Evolutionary conservation across 2,113 vertebrate genomes (phyloP).

Genomic region (Macaca mulatta): DNA sequence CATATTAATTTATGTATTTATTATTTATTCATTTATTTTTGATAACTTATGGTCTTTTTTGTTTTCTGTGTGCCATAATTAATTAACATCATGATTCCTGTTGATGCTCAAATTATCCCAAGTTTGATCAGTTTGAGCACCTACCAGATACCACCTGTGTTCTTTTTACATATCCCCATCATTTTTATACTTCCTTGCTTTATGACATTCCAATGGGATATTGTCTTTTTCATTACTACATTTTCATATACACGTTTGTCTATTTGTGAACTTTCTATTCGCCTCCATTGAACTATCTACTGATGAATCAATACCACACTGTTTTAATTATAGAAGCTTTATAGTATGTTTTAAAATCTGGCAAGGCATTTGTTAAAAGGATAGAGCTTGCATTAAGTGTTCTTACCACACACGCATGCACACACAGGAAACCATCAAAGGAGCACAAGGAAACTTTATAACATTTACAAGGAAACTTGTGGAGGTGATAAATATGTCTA

Average conservation of each 20-base stretch:
- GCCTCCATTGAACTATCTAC: not conserved
- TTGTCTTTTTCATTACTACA: not conserved
- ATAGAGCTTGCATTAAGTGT: not conserved
- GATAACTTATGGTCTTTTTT: not conserved
- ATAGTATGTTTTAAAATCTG: not conserved
- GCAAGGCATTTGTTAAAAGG: not conserved
- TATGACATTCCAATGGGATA: not conserved
- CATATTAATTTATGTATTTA: not conserved
- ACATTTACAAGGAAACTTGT: too few relatives aligned
- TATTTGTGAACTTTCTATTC: not conserved
- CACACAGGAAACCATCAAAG: not conserved
- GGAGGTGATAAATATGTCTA: not conserved
- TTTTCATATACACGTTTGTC: not conserved
- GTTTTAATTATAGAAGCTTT: not conserved
- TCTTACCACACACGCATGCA: not conserved
- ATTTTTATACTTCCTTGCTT: not conserved
- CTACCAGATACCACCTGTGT: not conserved
- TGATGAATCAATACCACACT: not conserved
- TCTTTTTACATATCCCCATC: not conserved
- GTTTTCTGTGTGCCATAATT: not conserved
- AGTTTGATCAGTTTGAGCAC: not conserved
- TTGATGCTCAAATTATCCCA: not conserved
- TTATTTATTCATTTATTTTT: conserved; percentile 13
- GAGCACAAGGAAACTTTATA: not conserved
- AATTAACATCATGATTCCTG: not conserved